Evolutionary conservation across 2,113 vertebrate species (phyloP), one percentile per base, ranked within the genome.

Genomic region (Pampusana beccarii): DNA sequence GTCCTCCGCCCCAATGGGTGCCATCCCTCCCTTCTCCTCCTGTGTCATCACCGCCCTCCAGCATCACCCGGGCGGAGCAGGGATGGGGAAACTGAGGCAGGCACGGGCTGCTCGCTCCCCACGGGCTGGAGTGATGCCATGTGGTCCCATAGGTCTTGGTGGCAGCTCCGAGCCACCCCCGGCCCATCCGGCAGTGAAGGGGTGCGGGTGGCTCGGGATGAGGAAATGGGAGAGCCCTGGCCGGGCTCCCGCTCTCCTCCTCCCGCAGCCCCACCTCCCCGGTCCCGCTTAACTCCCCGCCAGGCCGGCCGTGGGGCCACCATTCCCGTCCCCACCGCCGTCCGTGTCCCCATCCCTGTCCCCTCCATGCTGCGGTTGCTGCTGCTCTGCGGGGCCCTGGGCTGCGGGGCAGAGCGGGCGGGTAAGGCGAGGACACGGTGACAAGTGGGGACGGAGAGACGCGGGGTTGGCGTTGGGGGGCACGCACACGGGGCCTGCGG

Each of bases 151-250:
- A 16, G 18, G 36, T 5, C 31, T 4, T 5, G 3, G 24, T 6
- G 9, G 1, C 4, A 54, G 50, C 42, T 29, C 1, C 5, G 19
- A 69, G 74, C 71, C 42, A 11, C 14, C 8, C 16, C 20, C 1
- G 2, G 33, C 14, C 9, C 3, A 62, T 82, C 96, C 71, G 71
- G 94, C 94, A 96, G 83, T 53, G 95, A 96, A 97, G 65, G 96
- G 88, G 94, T 95, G 97, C 4, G 79, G 57, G 62, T 81, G 85
- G 79, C 29, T 65, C 7, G 3, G 80, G 24, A 38, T 81, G 16
- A 97, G 96, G 96, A 97, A 97, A 94, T 93, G 88, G 92, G 92
- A 94, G 86, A 73, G 91, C 65, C 86, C 75, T 86, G 87, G 90
- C 92, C 7, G 1, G 53, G 58, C 33, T 91, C 88, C 92, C 61